These are phyloP conservation scores for Acholoe squamosa DNA, from an alignment of 2,888 invertebrate genomes.

Conservation along the genomic window DNA sequence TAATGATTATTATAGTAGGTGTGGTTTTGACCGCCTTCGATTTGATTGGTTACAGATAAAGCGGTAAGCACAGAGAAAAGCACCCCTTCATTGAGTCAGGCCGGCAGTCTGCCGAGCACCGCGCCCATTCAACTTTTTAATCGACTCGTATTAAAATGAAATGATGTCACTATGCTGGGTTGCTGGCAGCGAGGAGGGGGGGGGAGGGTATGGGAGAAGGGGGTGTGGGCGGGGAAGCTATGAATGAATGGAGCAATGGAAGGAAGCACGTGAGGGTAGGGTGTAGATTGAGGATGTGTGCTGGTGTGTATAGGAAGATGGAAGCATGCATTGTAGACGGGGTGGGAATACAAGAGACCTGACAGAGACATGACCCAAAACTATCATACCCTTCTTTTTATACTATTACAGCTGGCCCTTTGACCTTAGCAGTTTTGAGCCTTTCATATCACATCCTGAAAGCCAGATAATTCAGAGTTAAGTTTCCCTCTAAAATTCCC, in stretches of 20 bases:
- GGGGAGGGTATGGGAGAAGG: neutral
- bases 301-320: neutral
- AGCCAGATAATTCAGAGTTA: neutral
- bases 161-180: conserved; percentile 48
- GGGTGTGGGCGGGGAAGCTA: conserved; percentile 1
- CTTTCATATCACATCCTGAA: neutral
- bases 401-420: conserved; percentile 11
- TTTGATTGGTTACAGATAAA: conserved; percentile 55
- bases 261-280: neutral
- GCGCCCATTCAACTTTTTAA: conserved; percentile 55
- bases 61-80: neutral
- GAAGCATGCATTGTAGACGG: neutral
- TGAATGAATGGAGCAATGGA: conserved; percentile 34
- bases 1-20: conserved; percentile 46
- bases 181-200: neutral
- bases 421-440: neutral
- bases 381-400: neutral
- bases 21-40: conserved; percentile 46
- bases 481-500: neutral
- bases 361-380: conserved; percentile 20
- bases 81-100: neutral
- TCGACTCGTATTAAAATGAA: conserved; percentile 50
- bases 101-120: neutral
- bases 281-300: neutral
- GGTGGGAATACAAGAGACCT: neutral